These are phyloP conservation scores for Phoenicopterus ruber DNA, from an alignment of 2,113 vertebrate genomes.

Conservation along the genomic window DNA sequence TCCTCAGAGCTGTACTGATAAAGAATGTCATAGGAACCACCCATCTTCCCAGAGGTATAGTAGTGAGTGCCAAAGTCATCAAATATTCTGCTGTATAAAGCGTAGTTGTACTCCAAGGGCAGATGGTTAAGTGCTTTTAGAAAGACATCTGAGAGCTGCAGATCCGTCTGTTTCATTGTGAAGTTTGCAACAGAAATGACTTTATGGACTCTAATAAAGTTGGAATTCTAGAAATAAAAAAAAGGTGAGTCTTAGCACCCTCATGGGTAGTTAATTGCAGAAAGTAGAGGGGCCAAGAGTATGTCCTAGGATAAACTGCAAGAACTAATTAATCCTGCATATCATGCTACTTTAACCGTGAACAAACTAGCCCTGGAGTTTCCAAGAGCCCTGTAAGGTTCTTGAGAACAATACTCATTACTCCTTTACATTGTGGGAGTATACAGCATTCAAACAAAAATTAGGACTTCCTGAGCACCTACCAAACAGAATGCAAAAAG, in stretches of 20 bases:
- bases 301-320: neutral
- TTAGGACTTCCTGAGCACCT: neutral
- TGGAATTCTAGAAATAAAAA: conserved; percentile 80
- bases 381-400: neutral
- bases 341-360: neutral
- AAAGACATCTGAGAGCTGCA: conserved; percentile 84
- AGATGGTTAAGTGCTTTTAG: conserved; percentile 83
- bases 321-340: neutral
- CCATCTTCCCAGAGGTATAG: conserved; percentile 84
- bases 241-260: neutral
- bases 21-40: conserved; percentile 88
- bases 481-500: neutral
- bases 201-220: conserved; percentile 86
- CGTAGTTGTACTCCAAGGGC: conserved; percentile 90
- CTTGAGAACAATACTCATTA: neutral
- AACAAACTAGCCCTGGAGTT: neutral
- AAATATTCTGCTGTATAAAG: conserved; percentile 88
- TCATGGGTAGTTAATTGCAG: neutral
- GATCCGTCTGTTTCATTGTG: conserved; percentile 75
- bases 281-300: neutral
- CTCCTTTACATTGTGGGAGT: neutral
- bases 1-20: conserved; percentile 88
- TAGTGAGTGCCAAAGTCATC: conserved; percentile 92
- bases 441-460: neutral
- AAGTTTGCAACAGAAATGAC: conserved; percentile 85